Evolutionary conservation across 2,797 vertebrate genomes (phyloP).

Genomic region (Threskiornis aethiopicus): DNA sequence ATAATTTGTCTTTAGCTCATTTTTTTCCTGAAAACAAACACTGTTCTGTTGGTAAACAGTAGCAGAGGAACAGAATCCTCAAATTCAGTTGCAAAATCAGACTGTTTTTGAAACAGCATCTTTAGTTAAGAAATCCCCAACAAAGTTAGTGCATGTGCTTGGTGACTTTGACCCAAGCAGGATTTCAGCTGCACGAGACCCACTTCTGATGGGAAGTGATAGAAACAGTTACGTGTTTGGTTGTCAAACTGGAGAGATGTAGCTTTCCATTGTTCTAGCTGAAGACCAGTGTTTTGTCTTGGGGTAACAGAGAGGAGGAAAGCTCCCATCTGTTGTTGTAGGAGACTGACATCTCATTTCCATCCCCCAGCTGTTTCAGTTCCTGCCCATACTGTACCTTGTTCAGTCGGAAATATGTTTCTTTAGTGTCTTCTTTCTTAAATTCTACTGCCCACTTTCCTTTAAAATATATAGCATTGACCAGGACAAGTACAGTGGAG

Average conservation of each 20-base stretch:
- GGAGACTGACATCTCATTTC: background rate
- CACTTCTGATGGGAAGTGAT: background rate
- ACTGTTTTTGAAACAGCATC: background rate
- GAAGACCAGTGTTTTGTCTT: background rate
- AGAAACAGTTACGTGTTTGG: background rate
- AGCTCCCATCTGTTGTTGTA: background rate
- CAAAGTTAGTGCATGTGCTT: background rate
- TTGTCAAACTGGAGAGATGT: background rate
- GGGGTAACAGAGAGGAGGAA: background rate
- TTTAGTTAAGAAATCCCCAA: background rate
- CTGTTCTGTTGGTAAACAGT: background rate
- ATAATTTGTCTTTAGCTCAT: background rate
- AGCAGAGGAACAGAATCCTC: background rate
- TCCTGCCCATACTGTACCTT: constrained; percentile 64
- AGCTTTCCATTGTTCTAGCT: background rate
- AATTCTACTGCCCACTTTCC: constrained; percentile 84
- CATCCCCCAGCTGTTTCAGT: background rate
- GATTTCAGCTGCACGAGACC: background rate
- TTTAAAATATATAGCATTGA: constrained; percentile 93
- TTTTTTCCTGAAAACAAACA: background rate
- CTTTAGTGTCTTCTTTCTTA: constrained; percentile 75
- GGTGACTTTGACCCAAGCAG: background rate
- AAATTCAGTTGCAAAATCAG: background rate
- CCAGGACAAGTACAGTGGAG: constrained; percentile 82
- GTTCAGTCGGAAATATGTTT: constrained; percentile 82